phyloP scores from a whole-genome alignment of 2,888 invertebrate genomes.

The Tetramorium bicarinatum region DNA sequence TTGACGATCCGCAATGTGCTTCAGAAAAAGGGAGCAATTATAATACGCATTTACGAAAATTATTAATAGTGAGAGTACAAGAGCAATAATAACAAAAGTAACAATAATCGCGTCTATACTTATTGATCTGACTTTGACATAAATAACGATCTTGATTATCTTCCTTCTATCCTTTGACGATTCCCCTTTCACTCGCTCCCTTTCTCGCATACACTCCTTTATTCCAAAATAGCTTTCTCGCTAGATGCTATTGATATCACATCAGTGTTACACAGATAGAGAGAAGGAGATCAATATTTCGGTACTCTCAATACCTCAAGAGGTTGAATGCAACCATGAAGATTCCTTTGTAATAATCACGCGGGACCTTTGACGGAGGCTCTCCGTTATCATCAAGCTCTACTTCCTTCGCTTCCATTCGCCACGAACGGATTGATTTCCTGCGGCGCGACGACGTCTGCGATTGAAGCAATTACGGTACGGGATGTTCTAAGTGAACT shows the following conservation, averaged over 20 bases:
- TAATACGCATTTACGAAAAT: background rate
- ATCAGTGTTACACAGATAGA: slow-evolving; percentile 65
- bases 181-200: slow-evolving; percentile 11
- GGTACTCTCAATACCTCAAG: slow-evolving; percentile 67
- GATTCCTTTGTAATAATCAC: slow-evolving; percentile 73
- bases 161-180: slow-evolving; percentile 7
- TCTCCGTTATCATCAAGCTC: slow-evolving; percentile 70
- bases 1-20: background rate
- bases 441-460: slow-evolving; percentile 56
- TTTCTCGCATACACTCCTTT: slow-evolving; percentile 40
- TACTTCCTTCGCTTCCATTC: slow-evolving; percentile 60
- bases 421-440: slow-evolving; percentile 61
- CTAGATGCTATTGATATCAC: slow-evolving; percentile 71
- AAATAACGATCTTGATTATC: slow-evolving; percentile 57
- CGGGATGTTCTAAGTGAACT: slow-evolving; percentile 12
- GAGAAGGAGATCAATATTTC: slow-evolving; percentile 71
- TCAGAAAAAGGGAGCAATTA: background rate
- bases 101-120: background rate
- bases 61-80: background rate
- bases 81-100: background rate
- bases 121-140: slow-evolving; percentile 26
- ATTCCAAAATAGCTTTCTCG: slow-evolving; percentile 71
- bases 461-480: slow-evolving; percentile 63
- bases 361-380: slow-evolving; percentile 66
- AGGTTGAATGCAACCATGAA: slow-evolving; percentile 70